phyloP scores from a whole-genome alignment of 2,888 invertebrate species.

The Phyllotreta striolata region DNA sequence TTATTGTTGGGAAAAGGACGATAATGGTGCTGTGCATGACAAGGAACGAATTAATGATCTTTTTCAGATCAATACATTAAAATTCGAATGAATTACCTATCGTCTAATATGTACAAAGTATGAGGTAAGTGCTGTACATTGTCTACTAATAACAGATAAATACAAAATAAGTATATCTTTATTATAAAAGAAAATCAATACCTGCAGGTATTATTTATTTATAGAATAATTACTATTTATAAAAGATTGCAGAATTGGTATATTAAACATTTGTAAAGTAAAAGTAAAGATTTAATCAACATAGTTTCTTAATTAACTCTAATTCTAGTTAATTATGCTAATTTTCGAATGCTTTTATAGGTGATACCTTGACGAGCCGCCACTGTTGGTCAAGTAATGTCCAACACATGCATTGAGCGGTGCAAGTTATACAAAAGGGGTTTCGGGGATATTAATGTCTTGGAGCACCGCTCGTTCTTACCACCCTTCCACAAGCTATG shows the following conservation, averaged over 20 bases:
- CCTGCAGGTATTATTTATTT: too few relatives aligned
- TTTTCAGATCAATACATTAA: slow-evolving; percentile 11
- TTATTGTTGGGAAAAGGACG: slow-evolving; percentile 14
- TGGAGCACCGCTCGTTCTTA: slow-evolving; percentile 60
- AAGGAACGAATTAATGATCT: slow-evolving; percentile 10
- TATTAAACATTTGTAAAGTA: too few relatives aligned
- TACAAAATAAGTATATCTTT: too few relatives aligned
- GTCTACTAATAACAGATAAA: neutral
- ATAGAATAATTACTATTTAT: too few relatives aligned
- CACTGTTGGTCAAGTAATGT: slow-evolving; percentile 55
- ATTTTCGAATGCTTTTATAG: too few relatives aligned
- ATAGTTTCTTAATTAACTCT: too few relatives aligned
- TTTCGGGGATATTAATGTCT: slow-evolving; percentile 60
- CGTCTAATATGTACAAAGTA: neutral
- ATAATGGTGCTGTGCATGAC: slow-evolving; percentile 13
- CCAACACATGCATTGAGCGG: slow-evolving; percentile 58
- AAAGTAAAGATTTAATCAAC: too few relatives aligned
- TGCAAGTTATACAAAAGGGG: slow-evolving; percentile 31
- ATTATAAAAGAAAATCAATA: too few relatives aligned
- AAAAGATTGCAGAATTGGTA: too few relatives aligned
- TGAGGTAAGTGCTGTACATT: neutral
- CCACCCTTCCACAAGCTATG: slow-evolving; percentile 59
- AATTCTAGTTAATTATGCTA: too few relatives aligned
- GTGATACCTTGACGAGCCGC: slow-evolving; percentile 38
- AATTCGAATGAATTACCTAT: slow-evolving; percentile 1